Conservation (phyloP, 2,888 invertebrate species). For the Tinea semifulvella region DNA sequence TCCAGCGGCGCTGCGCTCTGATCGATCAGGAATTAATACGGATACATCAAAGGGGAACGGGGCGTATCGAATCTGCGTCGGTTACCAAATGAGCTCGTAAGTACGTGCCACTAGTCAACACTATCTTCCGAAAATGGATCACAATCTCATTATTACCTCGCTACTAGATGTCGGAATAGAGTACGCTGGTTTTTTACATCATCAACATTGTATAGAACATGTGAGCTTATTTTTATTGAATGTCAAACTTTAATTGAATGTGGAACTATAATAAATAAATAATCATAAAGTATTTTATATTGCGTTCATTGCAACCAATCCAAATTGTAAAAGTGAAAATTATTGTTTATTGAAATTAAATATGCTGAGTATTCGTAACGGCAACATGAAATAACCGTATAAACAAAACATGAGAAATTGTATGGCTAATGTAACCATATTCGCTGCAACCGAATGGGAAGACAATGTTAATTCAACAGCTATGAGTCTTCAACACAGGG, state of each 20-base stretch:
- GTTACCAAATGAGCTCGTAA: slow-evolving; percentile 32
- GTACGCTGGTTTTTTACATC: slow-evolving; percentile 20
- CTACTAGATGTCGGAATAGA: slow-evolving; percentile 14
- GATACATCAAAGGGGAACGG: slow-evolving; percentile 27
- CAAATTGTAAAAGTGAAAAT: too few relatives aligned
- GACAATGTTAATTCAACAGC: too few relatives aligned
- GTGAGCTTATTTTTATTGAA: background rate
- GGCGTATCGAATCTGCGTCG: slow-evolving; percentile 36
- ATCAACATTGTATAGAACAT: background rate
- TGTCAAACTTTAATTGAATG: too few relatives aligned
- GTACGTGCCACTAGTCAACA: slow-evolving; percentile 25
- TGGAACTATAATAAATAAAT: too few relatives aligned
- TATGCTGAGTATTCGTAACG: too few relatives aligned
- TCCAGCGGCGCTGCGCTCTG: slow-evolving; percentile 2
- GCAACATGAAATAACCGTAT: too few relatives aligned
- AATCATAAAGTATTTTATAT: too few relatives aligned
- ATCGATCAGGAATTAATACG: slow-evolving; percentile 35
- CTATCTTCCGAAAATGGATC: slow-evolving; percentile 10
- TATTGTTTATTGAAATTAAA: too few relatives aligned
- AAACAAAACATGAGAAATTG: too few relatives aligned
- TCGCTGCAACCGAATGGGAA: too few relatives aligned
- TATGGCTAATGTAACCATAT: too few relatives aligned
- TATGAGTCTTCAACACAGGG: slow-evolving; percentile 22
- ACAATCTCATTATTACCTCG: slow-evolving; percentile 11
- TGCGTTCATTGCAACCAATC: too few relatives aligned